These are phyloP conservation scores for Epizoanthus illoricatus DNA, from an alignment of 92 coral and sea anemone genomes.

Conservation along the genomic window DNA sequence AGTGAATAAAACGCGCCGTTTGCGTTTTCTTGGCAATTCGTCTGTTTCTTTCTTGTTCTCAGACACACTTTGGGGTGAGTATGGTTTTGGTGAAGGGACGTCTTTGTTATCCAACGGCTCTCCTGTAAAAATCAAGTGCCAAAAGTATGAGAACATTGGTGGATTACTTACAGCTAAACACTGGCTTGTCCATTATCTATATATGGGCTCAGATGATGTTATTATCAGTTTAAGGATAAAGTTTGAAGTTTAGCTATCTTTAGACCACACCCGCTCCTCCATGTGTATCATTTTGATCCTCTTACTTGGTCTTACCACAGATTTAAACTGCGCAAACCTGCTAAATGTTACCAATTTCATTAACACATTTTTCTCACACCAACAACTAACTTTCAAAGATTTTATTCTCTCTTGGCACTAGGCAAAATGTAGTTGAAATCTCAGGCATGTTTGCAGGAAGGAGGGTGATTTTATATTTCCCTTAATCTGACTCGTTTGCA, in stretches of 20 bases:
- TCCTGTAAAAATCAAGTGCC: slow-evolving; percentile 7
- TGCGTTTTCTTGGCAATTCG: slow-evolving; percentile 66
- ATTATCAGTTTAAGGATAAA: neutral
- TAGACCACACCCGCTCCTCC: too few species aligned
- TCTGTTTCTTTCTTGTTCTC: slow-evolving; percentile 49
- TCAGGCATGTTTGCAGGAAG: neutral
- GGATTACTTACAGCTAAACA: neutral
- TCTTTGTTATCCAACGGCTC: slow-evolving; percentile 11
- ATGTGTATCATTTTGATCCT: neutral
- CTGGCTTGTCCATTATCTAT: neutral
- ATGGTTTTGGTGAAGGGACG: slow-evolving; percentile 33
- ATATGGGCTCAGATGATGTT: neutral
- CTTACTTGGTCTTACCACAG: neutral
- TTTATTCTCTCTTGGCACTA: too few species aligned
- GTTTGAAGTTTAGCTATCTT: neutral
- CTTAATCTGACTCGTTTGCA: neutral
- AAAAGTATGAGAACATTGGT: neutral
- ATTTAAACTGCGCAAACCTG: neutral
- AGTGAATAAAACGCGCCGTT: slow-evolving; percentile 90
- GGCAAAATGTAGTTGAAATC: neutral
- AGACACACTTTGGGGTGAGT: neutral
- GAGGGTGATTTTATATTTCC: neutral
- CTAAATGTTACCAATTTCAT: neutral
- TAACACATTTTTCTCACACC: too few species aligned
- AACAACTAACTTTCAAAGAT: too few species aligned